phyloP scores from a whole-genome alignment of 2,113 vertebrate species.

The Megatriorchis doriae region DNA sequence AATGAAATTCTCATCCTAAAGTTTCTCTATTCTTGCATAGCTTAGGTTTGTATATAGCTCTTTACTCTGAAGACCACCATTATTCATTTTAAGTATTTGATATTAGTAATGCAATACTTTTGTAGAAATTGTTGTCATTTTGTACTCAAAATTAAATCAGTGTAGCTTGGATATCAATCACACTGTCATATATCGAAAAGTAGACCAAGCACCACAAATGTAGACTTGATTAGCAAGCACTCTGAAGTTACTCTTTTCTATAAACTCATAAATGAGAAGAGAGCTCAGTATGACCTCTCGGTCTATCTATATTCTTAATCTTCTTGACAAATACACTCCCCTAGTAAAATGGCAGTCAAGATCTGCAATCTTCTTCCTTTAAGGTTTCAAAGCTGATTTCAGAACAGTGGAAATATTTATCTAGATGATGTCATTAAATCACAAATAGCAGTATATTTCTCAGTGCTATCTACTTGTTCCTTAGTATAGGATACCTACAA shows the following conservation, averaged over 20 bases:
- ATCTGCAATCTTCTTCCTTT: background rate
- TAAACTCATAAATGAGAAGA: background rate
- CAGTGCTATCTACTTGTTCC: background rate
- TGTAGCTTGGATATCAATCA: background rate
- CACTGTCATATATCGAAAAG: background rate
- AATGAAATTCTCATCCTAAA: background rate
- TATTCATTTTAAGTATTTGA: background rate
- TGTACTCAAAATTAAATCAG: background rate
- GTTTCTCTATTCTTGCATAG: background rate
- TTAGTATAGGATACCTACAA: background rate
- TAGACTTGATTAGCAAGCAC: background rate
- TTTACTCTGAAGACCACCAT: background rate
- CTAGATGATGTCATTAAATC: background rate
- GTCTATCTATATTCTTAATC: background rate
- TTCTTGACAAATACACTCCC: background rate
- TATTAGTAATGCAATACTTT: background rate
- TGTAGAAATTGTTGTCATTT: background rate
- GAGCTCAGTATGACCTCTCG: background rate
- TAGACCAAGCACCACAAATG: background rate
- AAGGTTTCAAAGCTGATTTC: background rate
- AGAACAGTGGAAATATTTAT: background rate
- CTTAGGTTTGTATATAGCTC: background rate
- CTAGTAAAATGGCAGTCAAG: background rate
- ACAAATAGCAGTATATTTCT: constrained; percentile 10
- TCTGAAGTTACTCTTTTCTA: background rate